Base-by-base conservation (phyloP, 1,140 invertebrate genomes). In the Eueides isabella region DNA sequence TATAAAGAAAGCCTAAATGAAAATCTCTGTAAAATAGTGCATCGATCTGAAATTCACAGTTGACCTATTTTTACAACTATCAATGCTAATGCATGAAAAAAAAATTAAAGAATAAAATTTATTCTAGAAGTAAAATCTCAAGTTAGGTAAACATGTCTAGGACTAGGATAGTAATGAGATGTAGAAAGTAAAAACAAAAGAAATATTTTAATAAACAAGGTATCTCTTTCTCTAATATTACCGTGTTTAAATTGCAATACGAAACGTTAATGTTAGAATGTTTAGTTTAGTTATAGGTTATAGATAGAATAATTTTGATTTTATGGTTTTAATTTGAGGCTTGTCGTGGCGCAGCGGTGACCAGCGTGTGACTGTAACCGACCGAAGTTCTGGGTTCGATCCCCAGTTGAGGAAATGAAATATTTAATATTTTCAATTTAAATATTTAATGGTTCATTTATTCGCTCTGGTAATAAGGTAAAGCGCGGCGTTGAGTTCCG, bases 51-150 rank as follows among this genome's bases (percentile, higher is more conserved):
- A 26, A 55, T 23, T 4, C 48, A 55, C 19, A n/a, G 48, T 26
- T 55, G 66, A 67, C 41, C 41, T 55, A 55, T 31, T 48, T 67
- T 66, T 33, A 16, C 9, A 67, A 44, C 2, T 55, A 55, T 67
- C 23, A 67, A 67, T 67, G 66, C 16, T 55, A 29, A 67, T 67
- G n/a, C n/a, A 55, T 67, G 41, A 19, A 30, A 31, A 31, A 48
- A 67, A 67, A 16, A 38, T 38, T 38, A 16, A 38, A 38, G 16
- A 55, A 44, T 55, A 23, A 11, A 67, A 30, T 31, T 55, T 19
- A 55, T 28, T n/a, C n/a, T n/a, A n/a, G n/a, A n/a, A n/a, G 28
- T 67, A 19, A 5, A 67, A 41, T 6, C 66, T 9, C 9, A 11
- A 26, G 23, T 55, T 23, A 23, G 48, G 19, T 55, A 23, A 2